Evolutionary conservation across 2,888 invertebrate genomes (phyloP), one percentile per base, ranked within the genome.

Genomic region (Trichopria drosophilae): DNA sequence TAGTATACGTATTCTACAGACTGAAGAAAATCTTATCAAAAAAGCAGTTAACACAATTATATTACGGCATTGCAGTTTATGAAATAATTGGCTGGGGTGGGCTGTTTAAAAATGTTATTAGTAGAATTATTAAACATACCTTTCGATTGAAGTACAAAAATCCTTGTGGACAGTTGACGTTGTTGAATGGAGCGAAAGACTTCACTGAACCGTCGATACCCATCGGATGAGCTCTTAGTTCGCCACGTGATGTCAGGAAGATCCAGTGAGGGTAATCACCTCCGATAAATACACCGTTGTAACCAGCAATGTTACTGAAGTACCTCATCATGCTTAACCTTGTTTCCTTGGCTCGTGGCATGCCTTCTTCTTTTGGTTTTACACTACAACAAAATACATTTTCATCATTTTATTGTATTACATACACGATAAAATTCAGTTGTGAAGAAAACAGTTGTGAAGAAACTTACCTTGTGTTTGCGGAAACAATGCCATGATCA

Each of bases 111-210:
- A n/a, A n/a, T n/a, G n/a, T n/a, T n/a, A n/a, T n/a, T n/a, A n/a
- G n/a, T n/a, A n/a, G n/a, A n/a, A n/a, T n/a, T n/a, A 10, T 6
- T 26, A 5, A 22, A 24, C 13, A 51, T 63, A 88, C 88, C 79
- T 89, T 88, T 57, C 82, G 83, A 65, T 93, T 94, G 68, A 97
- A 94, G 70, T 96, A 97, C 1, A 98, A 77, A 77, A 98, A 96
- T 0, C 98, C 99, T 72, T 92, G 87, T 0, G 91, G 90, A 68
- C 98, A 98, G 76, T 97, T 97, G 43, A 94, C 84, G 72, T 98
- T 98, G 75, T 97, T 91, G 76, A 99, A 99, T 13, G 94, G 84
- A 0, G 98, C 92, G 78, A 98, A 96, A 60, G 88, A 87, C 31
- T 84, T 82, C 36, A 93, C 84, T 45, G 84, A 81, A 0, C 90